Percentiles rank a stretch among this genome's conserved stretches.
Conservation (phyloP, 2,888 invertebrate genomes). For the Deilephila porcellus region DNA sequence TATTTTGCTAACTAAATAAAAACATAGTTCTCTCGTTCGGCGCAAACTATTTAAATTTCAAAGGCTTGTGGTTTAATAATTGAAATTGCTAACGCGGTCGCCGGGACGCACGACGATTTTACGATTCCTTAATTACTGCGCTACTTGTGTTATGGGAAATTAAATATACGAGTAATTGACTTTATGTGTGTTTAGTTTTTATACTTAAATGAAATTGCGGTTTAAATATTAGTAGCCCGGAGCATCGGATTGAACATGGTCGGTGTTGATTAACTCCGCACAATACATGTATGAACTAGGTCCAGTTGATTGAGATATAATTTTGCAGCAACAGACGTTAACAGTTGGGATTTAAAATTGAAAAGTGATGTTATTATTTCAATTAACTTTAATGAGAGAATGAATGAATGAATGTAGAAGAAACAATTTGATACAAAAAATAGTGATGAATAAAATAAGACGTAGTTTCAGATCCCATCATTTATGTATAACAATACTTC, state of each 20-base stretch:
- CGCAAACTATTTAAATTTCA: slow-evolving; percentile 36
- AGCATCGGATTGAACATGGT: slow-evolving; percentile 22
- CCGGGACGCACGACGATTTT: slow-evolving; percentile 44
- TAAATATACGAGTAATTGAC: slow-evolving; percentile 40
- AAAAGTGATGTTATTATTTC: too few relatives aligned
- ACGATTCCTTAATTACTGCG: slow-evolving; percentile 53
- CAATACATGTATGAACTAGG: not conserved
- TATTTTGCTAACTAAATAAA: slow-evolving; percentile 25
- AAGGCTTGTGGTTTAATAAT: slow-evolving; percentile 39
- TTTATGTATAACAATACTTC: too few relatives aligned
- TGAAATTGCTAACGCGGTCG: slow-evolving; percentile 47
- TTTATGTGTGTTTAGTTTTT: slow-evolving; percentile 37
- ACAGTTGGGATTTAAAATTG: not conserved
- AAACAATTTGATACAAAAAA: too few relatives aligned
- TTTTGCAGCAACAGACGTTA: not conserved
- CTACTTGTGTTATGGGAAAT: slow-evolving; percentile 37
- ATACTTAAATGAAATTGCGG: slow-evolving; percentile 29
- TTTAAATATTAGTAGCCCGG: slow-evolving; percentile 37
- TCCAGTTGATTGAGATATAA: not conserved
- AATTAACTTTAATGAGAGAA: too few relatives aligned
- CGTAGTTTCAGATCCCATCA: too few relatives aligned
- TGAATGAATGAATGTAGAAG: too few relatives aligned
- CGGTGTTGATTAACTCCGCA: slow-evolving; percentile 35
- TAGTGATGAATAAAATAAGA: too few relatives aligned
- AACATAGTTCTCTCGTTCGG: slow-evolving; percentile 29